These are phyloP conservation scores for Lordiphosa andalusiaca DNA, from an alignment of 2,888 invertebrate species.

Conservation along the genomic window DNA sequence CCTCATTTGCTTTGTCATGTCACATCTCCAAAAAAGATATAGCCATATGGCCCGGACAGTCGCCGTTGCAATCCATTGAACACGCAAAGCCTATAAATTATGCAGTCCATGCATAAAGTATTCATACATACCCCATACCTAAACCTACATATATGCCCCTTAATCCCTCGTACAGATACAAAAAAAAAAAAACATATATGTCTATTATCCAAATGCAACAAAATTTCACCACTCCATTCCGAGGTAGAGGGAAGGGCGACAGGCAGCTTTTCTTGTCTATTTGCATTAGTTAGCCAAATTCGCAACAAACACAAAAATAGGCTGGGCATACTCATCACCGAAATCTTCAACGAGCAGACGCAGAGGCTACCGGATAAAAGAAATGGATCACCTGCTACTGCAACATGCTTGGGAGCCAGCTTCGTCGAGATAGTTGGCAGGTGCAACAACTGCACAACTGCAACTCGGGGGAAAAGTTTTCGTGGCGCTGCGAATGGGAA, in stretches of 20 bases:
- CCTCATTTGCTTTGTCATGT: neutral
- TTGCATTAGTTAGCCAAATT: conserved; percentile 66
- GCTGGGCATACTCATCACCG: conserved; percentile 23
- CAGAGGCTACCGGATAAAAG: conserved; percentile 66
- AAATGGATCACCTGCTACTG: conserved; percentile 74
- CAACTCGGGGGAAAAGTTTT: conserved; percentile 28
- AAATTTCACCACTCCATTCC: conserved; percentile 48
- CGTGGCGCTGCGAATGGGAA: conserved; percentile 58
- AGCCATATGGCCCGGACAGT: conserved; percentile 60
- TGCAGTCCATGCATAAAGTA: conserved; percentile 50
- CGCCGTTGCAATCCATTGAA: conserved; percentile 70
- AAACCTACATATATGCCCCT: conserved; percentile 3
- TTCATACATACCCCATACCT: conserved; percentile 20
- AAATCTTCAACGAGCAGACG: conserved; percentile 31
- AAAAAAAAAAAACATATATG: conserved; percentile 40
- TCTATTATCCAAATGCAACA: conserved; percentile 68
- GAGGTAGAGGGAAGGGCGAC: conserved; percentile 11
- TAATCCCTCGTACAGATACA: conserved; percentile 4
- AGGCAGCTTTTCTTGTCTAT: conserved; percentile 61
- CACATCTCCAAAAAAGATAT: conserved; percentile 11
- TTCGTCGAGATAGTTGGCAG: conserved; percentile 52
- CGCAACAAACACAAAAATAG: conserved; percentile 47
- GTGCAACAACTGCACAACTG: conserved; percentile 51
- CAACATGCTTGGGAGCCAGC: conserved; percentile 23
- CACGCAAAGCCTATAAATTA: conserved; percentile 73